These are phyloP conservation scores for Andrena haemorrhoa DNA, from an alignment of 2,888 invertebrate genomes.

Conservation along the genomic window DNA sequence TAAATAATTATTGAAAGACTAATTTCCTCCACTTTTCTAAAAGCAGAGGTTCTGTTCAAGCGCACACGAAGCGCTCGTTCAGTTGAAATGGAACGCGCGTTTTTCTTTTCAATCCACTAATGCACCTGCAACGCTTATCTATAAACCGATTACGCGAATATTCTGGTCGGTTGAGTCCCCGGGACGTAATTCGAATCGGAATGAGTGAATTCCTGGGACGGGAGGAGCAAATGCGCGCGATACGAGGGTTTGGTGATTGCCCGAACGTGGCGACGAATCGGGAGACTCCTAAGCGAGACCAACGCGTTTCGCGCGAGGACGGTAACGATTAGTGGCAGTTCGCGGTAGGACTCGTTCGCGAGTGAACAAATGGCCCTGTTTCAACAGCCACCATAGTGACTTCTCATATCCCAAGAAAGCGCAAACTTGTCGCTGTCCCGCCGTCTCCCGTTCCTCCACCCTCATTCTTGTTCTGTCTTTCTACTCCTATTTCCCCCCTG, in stretches of 20 bases:
- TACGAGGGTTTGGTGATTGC: conserved; percentile 21
- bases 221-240: background rate
- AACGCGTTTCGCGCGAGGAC: conserved; percentile 41
- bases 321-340: conserved; percentile 49
- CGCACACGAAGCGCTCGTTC: background rate
- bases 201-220: background rate
- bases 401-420: conserved; percentile 36
- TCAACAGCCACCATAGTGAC: conserved; percentile 26
- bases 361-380: conserved; percentile 28
- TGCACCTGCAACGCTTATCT: conserved; percentile 18
- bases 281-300: conserved; percentile 30
- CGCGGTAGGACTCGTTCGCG: conserved; percentile 3
- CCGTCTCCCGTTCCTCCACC: conserved; percentile 6
- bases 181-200: conserved; percentile 17
- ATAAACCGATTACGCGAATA: conserved; percentile 14
- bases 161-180: background rate
- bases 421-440: background rate
- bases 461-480: conserved; percentile 35
- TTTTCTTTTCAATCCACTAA: background rate
- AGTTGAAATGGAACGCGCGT: background rate
- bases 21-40: no score
- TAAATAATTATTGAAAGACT: no score
- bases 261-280: conserved; percentile 3
- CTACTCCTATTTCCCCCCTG: conserved; percentile 30
- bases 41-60: no score